Base-by-base conservation (phyloP, 2,797 vertebrate genomes). In the Cirrhinus mrigala region DNA sequence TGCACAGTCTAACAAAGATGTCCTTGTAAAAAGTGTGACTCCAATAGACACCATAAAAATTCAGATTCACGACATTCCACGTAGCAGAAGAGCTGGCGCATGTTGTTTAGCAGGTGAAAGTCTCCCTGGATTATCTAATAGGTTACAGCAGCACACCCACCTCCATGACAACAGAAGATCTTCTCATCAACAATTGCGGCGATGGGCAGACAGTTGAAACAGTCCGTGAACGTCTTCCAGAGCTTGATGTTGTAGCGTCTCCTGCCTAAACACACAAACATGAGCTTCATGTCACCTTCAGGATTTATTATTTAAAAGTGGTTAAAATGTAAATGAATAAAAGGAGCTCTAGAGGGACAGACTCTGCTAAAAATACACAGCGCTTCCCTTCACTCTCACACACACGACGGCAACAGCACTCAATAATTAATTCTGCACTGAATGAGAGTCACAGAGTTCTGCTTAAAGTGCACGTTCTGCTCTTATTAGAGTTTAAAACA, bases 81-180 rank as follows among this genome's bases (percentile, higher is more conserved):
- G 16, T 4, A 6, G 10, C 27, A 54, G 73, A 75, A 33, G 73
- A 52, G 71, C 46, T 16, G 10, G 27, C 27, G 7, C 29, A 37
- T 20, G 62, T 64, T 7, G 29, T 37, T 37, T 2, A 37, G 2
- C 71, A 1, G 71, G 98, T 99, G 93, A 99, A 99, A 52, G 98
- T 99, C 94, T 99, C 74, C 58, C 27, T 22, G 50, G 50, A 18
- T 54, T 76, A 54, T 99, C 97, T 97, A 98, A 84, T 99, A 96
- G 92, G 98, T 99, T 92, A 98, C 15, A 12, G 68, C 58, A 73
- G 7, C 15, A 50, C 71, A 74, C 73, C 0, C 73, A 75, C 73
- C 73, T 75, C 73, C 73, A 0, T 75, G 73, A 54, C 73, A 75
- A 3, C 73, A 75, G 73, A 75, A 75, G 73, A 75, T 33, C 73